Conservation (phyloP, 2,888 invertebrate genomes). For the Diogma glabrata region DNA sequence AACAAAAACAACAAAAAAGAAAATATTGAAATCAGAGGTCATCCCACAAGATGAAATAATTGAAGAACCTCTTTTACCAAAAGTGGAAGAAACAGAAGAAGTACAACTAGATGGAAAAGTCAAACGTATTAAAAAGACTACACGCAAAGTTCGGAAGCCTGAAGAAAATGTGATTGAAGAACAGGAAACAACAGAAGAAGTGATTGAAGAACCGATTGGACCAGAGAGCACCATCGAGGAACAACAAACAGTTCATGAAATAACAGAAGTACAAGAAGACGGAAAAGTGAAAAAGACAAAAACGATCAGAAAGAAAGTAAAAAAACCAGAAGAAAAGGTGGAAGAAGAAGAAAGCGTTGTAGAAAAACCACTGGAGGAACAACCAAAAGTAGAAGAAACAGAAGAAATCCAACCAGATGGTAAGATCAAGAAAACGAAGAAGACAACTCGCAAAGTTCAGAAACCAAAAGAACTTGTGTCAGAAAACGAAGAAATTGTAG, state of each 20-base stretch:
- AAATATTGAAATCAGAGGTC: conserved; percentile 15
- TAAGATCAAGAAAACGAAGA: background rate
- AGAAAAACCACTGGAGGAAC: conserved; percentile 21
- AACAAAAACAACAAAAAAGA: conserved; percentile 25
- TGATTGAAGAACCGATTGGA: conserved; percentile 23
- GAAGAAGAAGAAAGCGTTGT: conserved; percentile 21
- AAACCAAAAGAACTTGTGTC: conserved; percentile 12
- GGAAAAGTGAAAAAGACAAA: conserved; percentile 3
- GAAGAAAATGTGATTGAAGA: conserved; percentile 24
- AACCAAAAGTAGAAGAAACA: background rate
- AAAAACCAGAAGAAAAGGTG: conserved; percentile 15
- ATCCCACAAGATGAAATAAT: conserved; percentile 16
- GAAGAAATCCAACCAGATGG: background rate
- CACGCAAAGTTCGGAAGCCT: background rate
- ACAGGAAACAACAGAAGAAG: conserved; percentile 20
- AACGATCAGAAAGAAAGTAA: conserved; percentile 12
- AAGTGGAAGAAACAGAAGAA: conserved; percentile 14
- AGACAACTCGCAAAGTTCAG: background rate
- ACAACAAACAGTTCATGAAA: conserved; percentile 8
- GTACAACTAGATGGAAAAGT: conserved; percentile 15
- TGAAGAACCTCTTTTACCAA: conserved; percentile 5
- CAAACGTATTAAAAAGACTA: background rate
- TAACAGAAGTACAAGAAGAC: conserved; percentile 17
- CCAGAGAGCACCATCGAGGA: conserved; percentile 30
- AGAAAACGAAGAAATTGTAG: conserved; percentile 20